Conservation (phyloP, 2,888 invertebrate genomes). For the Strigamia crassipes region DNA sequence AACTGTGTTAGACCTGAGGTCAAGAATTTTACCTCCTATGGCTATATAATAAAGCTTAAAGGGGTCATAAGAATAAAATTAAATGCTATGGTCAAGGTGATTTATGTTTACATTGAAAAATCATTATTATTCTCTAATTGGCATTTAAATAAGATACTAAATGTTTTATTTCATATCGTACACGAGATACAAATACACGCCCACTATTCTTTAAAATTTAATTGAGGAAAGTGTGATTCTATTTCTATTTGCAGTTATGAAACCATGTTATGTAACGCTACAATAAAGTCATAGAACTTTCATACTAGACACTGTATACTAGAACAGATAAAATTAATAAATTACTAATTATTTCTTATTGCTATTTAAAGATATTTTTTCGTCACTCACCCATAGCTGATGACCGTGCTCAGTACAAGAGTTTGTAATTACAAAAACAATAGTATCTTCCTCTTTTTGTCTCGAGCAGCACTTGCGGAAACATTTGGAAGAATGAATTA, state of each 20-base stretch:
- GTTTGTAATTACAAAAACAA: background rate
- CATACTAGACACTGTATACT: too few relatives aligned
- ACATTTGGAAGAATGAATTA: background rate
- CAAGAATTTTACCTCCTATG: background rate
- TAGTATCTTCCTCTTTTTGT: constrained; percentile 13
- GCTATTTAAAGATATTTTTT: background rate
- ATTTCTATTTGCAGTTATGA: background rate
- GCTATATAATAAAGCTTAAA: constrained; percentile 2
- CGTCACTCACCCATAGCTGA: constrained; percentile 7
- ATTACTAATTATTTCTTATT: background rate
- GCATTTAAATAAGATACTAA: background rate
- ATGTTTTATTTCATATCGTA: background rate
- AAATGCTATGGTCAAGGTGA: constrained; percentile 2
- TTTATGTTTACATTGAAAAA: constrained; percentile 25
- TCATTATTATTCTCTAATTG: constrained; percentile 16
- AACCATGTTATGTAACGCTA: background rate
- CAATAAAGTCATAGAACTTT: background rate
- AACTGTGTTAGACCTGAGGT: constrained; percentile 7
- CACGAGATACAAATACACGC: background rate
- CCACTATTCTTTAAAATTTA: background rate
- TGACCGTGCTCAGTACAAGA: constrained; percentile 1
- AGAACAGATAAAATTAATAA: background rate
- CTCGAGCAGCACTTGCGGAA: background rate
- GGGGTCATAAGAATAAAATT: constrained; percentile 24
- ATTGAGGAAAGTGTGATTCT: background rate